These are phyloP conservation scores for Ips typographus DNA, from an alignment of 1,140 invertebrate genomes.

Conservation along the genomic window DNA sequence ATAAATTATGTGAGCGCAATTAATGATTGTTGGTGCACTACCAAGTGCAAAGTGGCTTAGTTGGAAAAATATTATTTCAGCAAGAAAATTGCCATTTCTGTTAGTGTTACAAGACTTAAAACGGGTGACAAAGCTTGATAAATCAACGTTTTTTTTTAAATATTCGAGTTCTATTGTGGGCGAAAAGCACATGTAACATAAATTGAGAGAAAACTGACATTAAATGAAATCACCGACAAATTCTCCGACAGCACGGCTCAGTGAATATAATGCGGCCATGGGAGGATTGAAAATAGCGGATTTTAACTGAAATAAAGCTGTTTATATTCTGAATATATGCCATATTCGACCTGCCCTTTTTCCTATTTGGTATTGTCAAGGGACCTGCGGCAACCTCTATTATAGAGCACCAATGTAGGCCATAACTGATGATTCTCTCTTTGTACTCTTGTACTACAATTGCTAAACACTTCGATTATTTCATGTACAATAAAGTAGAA, in stretches of 20 bases:
- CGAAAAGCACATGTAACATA: constrained; percentile 8
- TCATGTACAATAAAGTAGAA: too few species aligned
- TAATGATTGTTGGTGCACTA: too few species aligned
- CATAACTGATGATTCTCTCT: too few species aligned
- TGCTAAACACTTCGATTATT: too few species aligned
- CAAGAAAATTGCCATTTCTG: not conserved
- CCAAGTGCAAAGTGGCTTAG: not conserved
- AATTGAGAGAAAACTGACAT: constrained; percentile 12
- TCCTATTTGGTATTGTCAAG: not conserved
- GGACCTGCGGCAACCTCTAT: too few species aligned
- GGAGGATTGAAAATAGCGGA: constrained; percentile 3
- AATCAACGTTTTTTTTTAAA: constrained; percentile 6
- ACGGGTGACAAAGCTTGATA: not conserved
- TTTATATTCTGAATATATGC: constrained; percentile 6
- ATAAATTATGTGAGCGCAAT: too few species aligned
- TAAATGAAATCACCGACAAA: constrained; percentile 10
- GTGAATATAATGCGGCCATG: constrained; percentile 5
- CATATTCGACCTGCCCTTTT: not conserved
- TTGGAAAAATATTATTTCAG: constrained; percentile 5
- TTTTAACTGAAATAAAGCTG: not conserved
- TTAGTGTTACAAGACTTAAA: not conserved
- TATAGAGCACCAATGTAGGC: too few species aligned
- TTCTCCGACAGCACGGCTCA: constrained; percentile 8
- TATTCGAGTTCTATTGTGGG: constrained; percentile 10
- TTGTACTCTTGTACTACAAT: too few species aligned